Base-by-base conservation (phyloP, 30 jellyfish, hydroid and myxozoan genomes). In the Chironex yamaguchii region DNA sequence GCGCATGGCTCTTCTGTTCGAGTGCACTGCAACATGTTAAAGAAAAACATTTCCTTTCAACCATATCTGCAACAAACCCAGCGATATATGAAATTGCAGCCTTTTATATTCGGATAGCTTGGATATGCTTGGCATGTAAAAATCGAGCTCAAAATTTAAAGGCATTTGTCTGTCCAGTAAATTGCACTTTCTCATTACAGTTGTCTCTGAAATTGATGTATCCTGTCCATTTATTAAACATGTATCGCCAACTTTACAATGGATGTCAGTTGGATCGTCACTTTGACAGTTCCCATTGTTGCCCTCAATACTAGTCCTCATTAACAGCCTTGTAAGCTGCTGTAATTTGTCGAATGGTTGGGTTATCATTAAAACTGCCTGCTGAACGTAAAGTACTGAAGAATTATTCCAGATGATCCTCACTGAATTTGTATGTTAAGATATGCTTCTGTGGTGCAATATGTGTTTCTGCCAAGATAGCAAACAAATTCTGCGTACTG, bases 71-170 rank as follows among this genome's bases (percentile, higher is more conserved):
- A 26, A 67, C 89, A 71, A 68, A 68, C 17, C 94, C 94, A 42
- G 94, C 94, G 2, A 84, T 71, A 78, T 84, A 84, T 6, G 81
- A 52, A 33, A 84, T 70, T 25, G 89, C 89, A 27, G 94, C 81
- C 50, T 69, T 30, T 34, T 84, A 64, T 2, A 84, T 35, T 84
- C 94, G 12, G 88, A 84, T 12, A 84, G 71, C 24, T 29, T 6
- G 22, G 82, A 34, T 29, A 69, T 2, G 32, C 71, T 84, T 69
- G 94, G 88, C 34, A 36, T 34, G n/a, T n/a, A n/a, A 25, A 67
- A 68, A 53, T 83, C 87, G 42, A 71, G 84, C 12, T 72, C 89
- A 14, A 17, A 4, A 1, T 31, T 23, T 29, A 58, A 34, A 1
- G 90, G 89, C 0, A 12, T 34, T 4, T 34, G 68, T 6, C 84